Evolutionary conservation across 2,113 vertebrate genomes (phyloP), one percentile per base, ranked within the genome.

Genomic region (Nerophis lumbriciformis): DNA sequence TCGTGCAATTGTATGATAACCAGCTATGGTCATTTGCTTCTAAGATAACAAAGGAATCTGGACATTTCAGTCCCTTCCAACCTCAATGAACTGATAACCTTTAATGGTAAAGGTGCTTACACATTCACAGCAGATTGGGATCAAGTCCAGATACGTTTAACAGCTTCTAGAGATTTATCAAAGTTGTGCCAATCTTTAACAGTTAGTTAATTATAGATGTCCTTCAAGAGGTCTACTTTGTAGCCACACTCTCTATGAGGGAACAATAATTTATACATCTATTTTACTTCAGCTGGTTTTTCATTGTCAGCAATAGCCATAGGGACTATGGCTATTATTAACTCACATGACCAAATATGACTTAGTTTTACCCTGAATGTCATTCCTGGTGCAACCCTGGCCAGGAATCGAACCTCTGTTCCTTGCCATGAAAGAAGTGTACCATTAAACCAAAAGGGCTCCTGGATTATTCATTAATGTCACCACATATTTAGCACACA

Each of bases 1-100:
- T 45, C 42, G 12, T 42, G 39, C 39, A 42, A 42, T 45, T 12
- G 42, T 45, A 45, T 3, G 28, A 28, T 28, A 28, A 28, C 28
- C 28, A 49, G 35, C 44, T 21, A 5, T 38, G 21, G 19, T 63
- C 50, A 0, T 15, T 19, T 37, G 45, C 19, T 56, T 53, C 13
- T 14, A 39, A 8, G 6, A 49, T 58, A 52, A 68, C 44, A 62
- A 0, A 14, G 67, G 21, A 73, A 71, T 59, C 13, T 28, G 36
- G 5, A 42, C 45, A 50, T 69, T 21, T 4, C 8, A 59, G 10
- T 59, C 42, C 48, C 51, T 47, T 59, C 35, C 38, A 39, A 45
- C 45, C 5, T 45, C 66, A 69, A 80, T 66, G 0, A 65, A 68
- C 56, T 45, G 58, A 77, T 67, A 72, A 81, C 63, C 48, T 62